Conservation (phyloP, 2,888 invertebrate species). For the Nephrotoma guestfalica region DNA sequence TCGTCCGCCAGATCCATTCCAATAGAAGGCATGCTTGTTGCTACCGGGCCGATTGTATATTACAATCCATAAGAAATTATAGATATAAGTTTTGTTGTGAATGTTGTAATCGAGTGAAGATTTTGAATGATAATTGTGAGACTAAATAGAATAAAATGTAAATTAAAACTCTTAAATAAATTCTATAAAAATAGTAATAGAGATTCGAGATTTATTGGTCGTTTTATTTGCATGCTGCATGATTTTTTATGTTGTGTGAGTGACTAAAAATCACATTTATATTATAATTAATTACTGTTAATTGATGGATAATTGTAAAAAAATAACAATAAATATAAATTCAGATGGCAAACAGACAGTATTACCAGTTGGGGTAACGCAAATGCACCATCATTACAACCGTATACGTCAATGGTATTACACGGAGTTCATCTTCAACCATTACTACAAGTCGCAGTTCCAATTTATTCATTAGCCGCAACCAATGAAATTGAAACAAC, state of each 20-base stretch:
- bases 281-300: not conserved
- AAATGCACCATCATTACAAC: not conserved
- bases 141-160: not conserved
- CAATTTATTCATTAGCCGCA: not conserved
- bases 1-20: conserved; percentile 30
- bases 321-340: not conserved
- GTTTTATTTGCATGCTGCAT: conserved; percentile 2
- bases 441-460: not conserved
- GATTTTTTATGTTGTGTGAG: not conserved
- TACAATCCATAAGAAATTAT: conserved; percentile 31
- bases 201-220: not conserved
- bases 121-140: not conserved
- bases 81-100: not conserved
- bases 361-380: conserved; percentile 23
- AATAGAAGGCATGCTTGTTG: conserved; percentile 53
- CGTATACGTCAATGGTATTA: not conserved
- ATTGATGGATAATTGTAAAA: not conserved
- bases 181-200: not conserved
- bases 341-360: conserved; percentile 23
- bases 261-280: not conserved
- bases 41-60: conserved; percentile 59
- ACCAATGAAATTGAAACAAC: not conserved
- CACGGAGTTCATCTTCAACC: not conserved
- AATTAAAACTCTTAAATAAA: not conserved
- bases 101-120: not conserved